Evolutionary conservation across 1,140 invertebrate species (phyloP), one percentile per base, ranked within the genome.

Genomic region (Diorhabda carinulata): DNA sequence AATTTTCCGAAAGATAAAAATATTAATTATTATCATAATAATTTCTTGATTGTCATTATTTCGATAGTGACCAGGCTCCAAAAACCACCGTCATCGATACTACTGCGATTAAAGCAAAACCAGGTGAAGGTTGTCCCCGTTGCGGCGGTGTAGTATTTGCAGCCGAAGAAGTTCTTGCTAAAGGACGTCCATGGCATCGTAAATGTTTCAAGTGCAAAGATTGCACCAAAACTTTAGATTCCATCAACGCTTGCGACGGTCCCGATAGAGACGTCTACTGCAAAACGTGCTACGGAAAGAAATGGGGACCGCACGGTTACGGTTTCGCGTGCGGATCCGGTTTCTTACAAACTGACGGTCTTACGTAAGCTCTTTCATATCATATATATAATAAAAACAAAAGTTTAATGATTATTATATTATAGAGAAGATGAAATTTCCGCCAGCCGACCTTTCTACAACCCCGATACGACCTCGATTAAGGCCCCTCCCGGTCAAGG

Each of bases 201-300:
- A 98, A 98, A 83, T 99, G 97, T 84, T 98, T 97, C 87, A 98
- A 98, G 82, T 99, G 97, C 82, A 90, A 86, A 81, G 92, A 94
- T 74, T 98, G 97, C 82, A 92, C 89, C 74, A 95, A 95, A 78
- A 93, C 92, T 40, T 85, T 98, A 62, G 95, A 97, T 79, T 98
- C 95, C 25, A 95, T 95, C 78, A 93, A 93, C 74, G 95, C 94
- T 73, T 95, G 94, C 79, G 94, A 95, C 78, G 94, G 94, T 43
- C 93, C 94, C 44, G 92, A 96, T 77, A 87, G 86, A 70, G 92
- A 97, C 72, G 90, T 98, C 60, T 98, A 96, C 83, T 98, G 95
- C 83, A 96, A 93, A 81, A 93, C 92, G 72, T 96, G 93, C 82
- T 95, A 96, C 80, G 91, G 90, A 62, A 95, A 95, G 82, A 93